phyloP scores from a whole-genome alignment of 2,113 vertebrate species.

The Myxocyprinus asiaticus region DNA sequence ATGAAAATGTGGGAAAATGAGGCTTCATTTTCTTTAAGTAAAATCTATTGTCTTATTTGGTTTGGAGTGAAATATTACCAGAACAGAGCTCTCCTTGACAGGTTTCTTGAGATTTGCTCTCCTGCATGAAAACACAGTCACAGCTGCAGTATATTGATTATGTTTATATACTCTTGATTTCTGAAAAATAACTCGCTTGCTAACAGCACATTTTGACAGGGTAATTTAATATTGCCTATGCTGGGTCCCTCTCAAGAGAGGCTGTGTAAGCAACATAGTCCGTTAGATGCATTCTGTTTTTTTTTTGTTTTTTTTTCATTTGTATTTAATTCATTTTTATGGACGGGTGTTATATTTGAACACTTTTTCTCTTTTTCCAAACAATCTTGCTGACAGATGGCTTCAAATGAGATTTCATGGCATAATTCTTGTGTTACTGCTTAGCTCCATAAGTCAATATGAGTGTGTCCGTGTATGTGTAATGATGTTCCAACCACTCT shows the following conservation, averaged over 20 bases:
- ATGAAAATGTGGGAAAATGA: no score
- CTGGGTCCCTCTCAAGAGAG: background rate
- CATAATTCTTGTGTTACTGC: background rate
- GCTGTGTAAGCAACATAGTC: slow-evolving; percentile 22
- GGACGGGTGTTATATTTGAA: slow-evolving; percentile 1
- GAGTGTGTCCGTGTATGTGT: background rate
- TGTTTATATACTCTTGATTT: slow-evolving; percentile 39
- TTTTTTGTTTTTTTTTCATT: no score
- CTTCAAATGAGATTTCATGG: slow-evolving; percentile 21
- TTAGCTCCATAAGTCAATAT: background rate
- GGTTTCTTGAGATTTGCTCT: background rate
- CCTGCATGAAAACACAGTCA: slow-evolving; percentile 3
- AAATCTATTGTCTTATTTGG: background rate
- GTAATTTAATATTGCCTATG: slow-evolving; percentile 29
- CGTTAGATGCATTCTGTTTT: slow-evolving; percentile 22
- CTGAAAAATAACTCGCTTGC: slow-evolving; percentile 39
- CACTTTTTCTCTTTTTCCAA: slow-evolving; percentile 9
- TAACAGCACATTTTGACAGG: slow-evolving; percentile 45
- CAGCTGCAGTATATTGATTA: slow-evolving; percentile 14
- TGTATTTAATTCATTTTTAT: slow-evolving; percentile 43
- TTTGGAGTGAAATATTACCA: background rate
- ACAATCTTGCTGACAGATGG: background rate
- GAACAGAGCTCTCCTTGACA: background rate
- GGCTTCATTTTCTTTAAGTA: no score
- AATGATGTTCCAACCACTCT: background rate